Percentiles rank a stretch among this genome's conserved stretches.
phyloP scores from a whole-genome alignment of 2,797 vertebrate genomes.

The Mus spretus region DNA sequence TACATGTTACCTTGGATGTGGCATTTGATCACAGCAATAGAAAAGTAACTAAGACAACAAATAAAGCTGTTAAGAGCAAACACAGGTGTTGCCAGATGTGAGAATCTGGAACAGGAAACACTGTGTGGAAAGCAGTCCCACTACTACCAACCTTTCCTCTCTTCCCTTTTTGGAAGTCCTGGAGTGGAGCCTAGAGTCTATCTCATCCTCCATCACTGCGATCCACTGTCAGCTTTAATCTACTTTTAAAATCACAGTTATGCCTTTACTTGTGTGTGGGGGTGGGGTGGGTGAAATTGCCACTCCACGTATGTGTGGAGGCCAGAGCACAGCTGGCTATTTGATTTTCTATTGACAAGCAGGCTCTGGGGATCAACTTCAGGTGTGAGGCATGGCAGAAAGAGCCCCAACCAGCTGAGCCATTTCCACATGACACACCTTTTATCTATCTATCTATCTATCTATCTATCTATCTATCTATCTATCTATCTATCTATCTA shows the following conservation, averaged over 20 bases:
- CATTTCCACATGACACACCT: not conserved
- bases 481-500: no score
- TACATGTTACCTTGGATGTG: not conserved
- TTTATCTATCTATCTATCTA: not conserved
- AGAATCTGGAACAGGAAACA: not conserved
- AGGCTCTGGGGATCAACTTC: not conserved
- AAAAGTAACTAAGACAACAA: not conserved
- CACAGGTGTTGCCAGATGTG: not conserved
- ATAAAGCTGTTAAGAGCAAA: slow-evolving; percentile 39
- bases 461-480: no score
- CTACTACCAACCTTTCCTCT: not conserved
- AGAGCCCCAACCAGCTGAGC: not conserved
- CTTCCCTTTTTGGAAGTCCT: not conserved
- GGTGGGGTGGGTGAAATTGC: no score
- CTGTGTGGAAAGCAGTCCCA: not conserved
- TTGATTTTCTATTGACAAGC: not conserved
- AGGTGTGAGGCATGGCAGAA: not conserved
- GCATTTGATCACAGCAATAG: not conserved
- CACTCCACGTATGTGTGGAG: not conserved
- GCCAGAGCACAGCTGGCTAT: not conserved
- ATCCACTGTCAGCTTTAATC: not conserved
- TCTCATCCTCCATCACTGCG: not conserved
- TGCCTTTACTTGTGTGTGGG: not conserved
- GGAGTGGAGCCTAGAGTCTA: not conserved
- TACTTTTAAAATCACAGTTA: not conserved